A percentile compares a stretch with the other conserved stretches of the same genome.
Evolutionary conservation across 64 coral and sea anemone genomes (phyloP).

Genomic region (Montipora capricornis): DNA sequence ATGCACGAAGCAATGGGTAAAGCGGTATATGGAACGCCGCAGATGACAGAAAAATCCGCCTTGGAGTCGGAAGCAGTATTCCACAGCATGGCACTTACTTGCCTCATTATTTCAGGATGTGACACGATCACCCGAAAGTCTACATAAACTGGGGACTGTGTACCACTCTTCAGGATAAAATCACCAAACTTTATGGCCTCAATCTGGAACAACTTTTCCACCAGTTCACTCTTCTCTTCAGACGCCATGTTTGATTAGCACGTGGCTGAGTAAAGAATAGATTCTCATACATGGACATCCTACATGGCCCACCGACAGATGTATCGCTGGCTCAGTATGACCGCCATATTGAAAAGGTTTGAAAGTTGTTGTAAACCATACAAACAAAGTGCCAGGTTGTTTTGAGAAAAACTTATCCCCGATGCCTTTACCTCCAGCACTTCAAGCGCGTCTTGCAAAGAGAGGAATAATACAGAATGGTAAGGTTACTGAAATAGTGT

Average conservation of each 20-base stretch:
- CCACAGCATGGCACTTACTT: slow-evolving; percentile 89
- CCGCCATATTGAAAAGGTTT: slow-evolving; percentile 20
- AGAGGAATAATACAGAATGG: slow-evolving; percentile 71
- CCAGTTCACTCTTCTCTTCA: slow-evolving; percentile 37
- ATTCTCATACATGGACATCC: neutral
- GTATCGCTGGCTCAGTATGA: slow-evolving; percentile 2
- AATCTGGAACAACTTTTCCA: slow-evolving; percentile 84
- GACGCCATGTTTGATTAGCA: slow-evolving; percentile 67
- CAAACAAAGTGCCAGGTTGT: neutral
- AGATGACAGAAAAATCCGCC: slow-evolving; percentile 73
- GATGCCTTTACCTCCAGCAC: slow-evolving; percentile 67
- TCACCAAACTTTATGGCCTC: slow-evolving; percentile 95
- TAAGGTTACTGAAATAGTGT: neutral
- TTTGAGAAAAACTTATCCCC: neutral
- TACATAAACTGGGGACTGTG: slow-evolving; percentile 94
- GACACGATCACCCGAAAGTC: slow-evolving; percentile 98
- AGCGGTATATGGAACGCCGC: slow-evolving; percentile 97
- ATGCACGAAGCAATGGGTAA: slow-evolving; percentile 95
- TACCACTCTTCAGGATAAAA: slow-evolving; percentile 96
- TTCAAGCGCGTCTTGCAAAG: slow-evolving; percentile 65
- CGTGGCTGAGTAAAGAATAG: neutral
- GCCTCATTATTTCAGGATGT: slow-evolving; percentile 83
- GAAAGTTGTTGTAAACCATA: neutral
- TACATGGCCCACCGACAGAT: neutral
- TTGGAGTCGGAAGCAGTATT: slow-evolving; percentile 63